A percentile compares a stretch with the other conserved stretches of the same genome.
Conservation (phyloP, 2,888 invertebrate genomes). For the Eubasilissa splendida region DNA sequence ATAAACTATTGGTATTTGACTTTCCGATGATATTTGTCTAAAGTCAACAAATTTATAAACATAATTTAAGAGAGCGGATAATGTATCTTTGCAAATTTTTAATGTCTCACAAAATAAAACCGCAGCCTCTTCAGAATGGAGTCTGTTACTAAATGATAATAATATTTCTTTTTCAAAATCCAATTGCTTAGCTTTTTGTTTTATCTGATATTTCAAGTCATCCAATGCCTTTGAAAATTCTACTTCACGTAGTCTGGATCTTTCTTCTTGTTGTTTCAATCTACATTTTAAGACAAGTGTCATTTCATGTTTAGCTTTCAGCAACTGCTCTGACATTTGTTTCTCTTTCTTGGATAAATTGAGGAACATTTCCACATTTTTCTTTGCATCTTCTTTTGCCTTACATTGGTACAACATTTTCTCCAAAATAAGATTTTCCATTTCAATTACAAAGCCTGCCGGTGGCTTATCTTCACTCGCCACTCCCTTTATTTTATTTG, state of each 20-base stretch:
- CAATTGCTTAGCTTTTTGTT: conserved; percentile 67
- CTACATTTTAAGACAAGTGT: conserved; percentile 73
- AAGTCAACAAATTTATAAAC: conserved; percentile 72
- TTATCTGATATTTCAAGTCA: conserved; percentile 67
- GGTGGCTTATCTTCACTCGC: background rate
- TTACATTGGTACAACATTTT: conserved; percentile 68
- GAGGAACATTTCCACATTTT: conserved; percentile 73
- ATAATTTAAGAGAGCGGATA: conserved; percentile 73
- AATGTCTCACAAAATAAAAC: conserved; percentile 20
- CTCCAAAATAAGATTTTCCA: conserved; percentile 69
- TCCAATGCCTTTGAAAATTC: conserved; percentile 73
- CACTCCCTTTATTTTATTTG: conserved; percentile 13
- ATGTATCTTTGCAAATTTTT: conserved; percentile 70
- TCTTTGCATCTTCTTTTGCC: conserved; percentile 69
- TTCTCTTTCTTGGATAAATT: conserved; percentile 78
- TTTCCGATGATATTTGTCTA: conserved; percentile 64
- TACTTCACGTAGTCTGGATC: conserved; percentile 70
- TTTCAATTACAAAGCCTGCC: background rate
- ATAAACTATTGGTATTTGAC: conserved; percentile 68
- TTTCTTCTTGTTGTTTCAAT: conserved; percentile 69
- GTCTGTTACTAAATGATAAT: conserved; percentile 24
- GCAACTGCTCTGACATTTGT: conserved; percentile 76
- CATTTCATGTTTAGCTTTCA: conserved; percentile 75
- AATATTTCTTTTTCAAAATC: conserved; percentile 36
- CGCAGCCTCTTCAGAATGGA: conserved; percentile 37